Percentiles rank a stretch among this genome's conserved stretches.
Conservation (phyloP, 2,888 invertebrate genomes). For the Chrysolina americana region DNA sequence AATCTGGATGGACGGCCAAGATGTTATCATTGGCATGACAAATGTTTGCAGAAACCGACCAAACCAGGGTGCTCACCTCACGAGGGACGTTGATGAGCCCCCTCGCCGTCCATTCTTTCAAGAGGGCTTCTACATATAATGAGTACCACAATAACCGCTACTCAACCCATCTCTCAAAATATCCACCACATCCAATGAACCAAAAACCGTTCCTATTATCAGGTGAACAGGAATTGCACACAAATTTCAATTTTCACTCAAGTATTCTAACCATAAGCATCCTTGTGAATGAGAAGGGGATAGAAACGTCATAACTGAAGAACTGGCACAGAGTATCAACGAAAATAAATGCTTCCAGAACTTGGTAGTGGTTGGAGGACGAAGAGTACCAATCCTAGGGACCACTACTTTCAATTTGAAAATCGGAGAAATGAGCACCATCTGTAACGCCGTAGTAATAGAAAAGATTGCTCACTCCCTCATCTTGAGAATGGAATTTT, state of each 20-base stretch:
- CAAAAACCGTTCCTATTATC: not conserved
- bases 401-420: not conserved
- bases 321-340: not conserved
- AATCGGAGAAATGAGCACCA: not conserved
- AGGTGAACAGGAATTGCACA: not conserved
- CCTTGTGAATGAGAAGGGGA: not conserved
- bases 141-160: not conserved
- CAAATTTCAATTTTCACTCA: not conserved
- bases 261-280: not conserved
- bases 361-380: not conserved
- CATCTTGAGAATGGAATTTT: slow-evolving; percentile 6
- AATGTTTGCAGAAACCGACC: not conserved
- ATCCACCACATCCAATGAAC: not conserved
- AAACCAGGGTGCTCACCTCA: not conserved
- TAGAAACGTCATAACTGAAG: not conserved
- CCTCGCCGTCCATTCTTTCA: not conserved
- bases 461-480: slow-evolving; percentile 11
- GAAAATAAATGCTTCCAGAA: not conserved
- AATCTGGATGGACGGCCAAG: not conserved
- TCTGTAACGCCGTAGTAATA: not conserved
- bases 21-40: not conserved
- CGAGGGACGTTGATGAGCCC: slow-evolving; percentile 4
- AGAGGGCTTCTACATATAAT: not conserved
- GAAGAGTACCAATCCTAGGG: not conserved
- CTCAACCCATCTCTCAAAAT: not conserved